These are phyloP conservation scores for Apostichopus californicus DNA, from an alignment of 35 echinoderm and acorn worm species.

Conservation along the genomic window DNA sequence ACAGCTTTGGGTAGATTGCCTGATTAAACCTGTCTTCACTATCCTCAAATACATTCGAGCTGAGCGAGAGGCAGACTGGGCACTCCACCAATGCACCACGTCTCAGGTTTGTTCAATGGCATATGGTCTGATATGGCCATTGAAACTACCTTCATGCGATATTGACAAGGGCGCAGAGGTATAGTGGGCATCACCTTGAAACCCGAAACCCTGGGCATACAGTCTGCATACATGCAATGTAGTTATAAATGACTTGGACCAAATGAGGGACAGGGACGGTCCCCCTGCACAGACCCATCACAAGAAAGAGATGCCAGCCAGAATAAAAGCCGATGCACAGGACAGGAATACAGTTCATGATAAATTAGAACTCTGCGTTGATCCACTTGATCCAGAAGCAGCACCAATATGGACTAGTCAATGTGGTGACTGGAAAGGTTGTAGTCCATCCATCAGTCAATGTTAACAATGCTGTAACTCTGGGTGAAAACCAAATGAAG, in stretches of 20 bases:
- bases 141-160: slow-evolving; percentile 75
- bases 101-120: slow-evolving; percentile 59
- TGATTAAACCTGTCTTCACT: slow-evolving; percentile 55
- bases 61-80: slow-evolving; percentile 63
- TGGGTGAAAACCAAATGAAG: slow-evolving; percentile 33
- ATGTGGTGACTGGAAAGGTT: slow-evolving; percentile 27
- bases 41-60: slow-evolving; percentile 48
- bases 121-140: slow-evolving; percentile 78
- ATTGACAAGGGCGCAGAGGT: slow-evolving; percentile 55
- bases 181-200: slow-evolving; percentile 71
- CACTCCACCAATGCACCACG: slow-evolving; percentile 50
- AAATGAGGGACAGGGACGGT: not conserved
- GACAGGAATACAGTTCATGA: slow-evolving; percentile 14
- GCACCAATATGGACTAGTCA: slow-evolving; percentile 62
- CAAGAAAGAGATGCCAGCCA: slow-evolving; percentile 39
- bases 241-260: slow-evolving; percentile 1
- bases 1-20: slow-evolving; percentile 59
- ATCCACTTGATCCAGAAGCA: slow-evolving; percentile 42
- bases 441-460: slow-evolving; percentile 43
- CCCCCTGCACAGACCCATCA: slow-evolving; percentile 4
- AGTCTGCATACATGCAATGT: slow-evolving; percentile 49
- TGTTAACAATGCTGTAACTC: slow-evolving; percentile 51
- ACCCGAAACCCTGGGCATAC: slow-evolving; percentile 57
- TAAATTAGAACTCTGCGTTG: slow-evolving; percentile 58
- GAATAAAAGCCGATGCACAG: slow-evolving; percentile 17